A percentile compares a stretch with the other conserved stretches of the same genome.
These are phyloP conservation scores for Phenganax subtilis DNA, from an alignment of 92 coral and sea anemone species.

Conservation along the genomic window DNA sequence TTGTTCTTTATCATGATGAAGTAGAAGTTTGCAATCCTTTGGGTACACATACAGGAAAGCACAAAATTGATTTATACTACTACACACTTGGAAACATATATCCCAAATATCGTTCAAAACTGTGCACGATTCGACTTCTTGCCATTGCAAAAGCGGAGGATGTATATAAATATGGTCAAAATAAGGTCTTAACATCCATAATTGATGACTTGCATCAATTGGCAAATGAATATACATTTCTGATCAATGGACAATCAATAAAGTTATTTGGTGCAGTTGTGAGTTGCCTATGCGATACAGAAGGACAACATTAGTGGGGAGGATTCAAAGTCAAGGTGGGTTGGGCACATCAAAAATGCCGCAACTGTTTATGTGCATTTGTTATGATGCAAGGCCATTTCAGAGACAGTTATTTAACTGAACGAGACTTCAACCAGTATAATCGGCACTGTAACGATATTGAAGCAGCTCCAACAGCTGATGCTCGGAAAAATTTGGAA, in stretches of 20 bases:
- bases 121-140: slow-evolving; percentile 11
- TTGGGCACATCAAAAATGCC: slow-evolving; percentile 29
- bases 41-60: slow-evolving; percentile 4
- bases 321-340: no score
- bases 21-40: slow-evolving; percentile 18
- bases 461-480: slow-evolving; percentile 23
- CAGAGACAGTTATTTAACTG: slow-evolving; percentile 3
- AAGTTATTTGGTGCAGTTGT: slow-evolving; percentile 20
- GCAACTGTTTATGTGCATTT: slow-evolving; percentile 23
- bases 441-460: slow-evolving; percentile 20
- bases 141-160: slow-evolving; percentile 8
- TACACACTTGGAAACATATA: slow-evolving; percentile 11
- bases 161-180: slow-evolving; percentile 6
- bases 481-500: neutral
- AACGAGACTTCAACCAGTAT: slow-evolving; percentile 4
- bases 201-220: slow-evolving; percentile 1
- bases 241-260: neutral
- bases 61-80: slow-evolving; percentile 16
- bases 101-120: slow-evolving; percentile 18
- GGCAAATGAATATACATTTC: neutral
- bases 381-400: slow-evolving; percentile 4
- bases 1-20: slow-evolving; percentile 24
- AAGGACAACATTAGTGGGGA: no score
- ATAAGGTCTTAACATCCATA: slow-evolving; percentile 3
- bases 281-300: neutral